Evolutionary conservation across 1,140 invertebrate genomes (phyloP), one percentile per base, ranked within the genome.

Genomic region (Penaeus japonicus): DNA sequence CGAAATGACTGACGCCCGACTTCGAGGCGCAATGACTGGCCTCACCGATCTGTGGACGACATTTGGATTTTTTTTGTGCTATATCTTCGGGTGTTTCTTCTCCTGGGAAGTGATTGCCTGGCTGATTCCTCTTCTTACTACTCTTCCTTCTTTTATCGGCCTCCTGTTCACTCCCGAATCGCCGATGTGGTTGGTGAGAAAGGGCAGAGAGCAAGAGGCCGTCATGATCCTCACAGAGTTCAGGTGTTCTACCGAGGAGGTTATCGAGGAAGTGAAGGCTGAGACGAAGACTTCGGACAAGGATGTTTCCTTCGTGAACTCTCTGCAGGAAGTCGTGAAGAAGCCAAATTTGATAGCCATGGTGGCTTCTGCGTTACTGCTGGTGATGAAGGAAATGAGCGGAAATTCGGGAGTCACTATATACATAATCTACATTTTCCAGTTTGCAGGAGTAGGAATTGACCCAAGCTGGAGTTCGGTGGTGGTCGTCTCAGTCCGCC

Each of bases 391-490:
- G 39, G 83, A 84, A 55, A n/a, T 77, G 17, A 39, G 22, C 54
- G 83, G 83, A 27, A 4, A 54, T 24, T 5, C 65, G 2, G 83
- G 53, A 20, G 22, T 84, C 10, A n/a, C n/a, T 17, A 75, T 75
- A 54, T 84, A 84, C 18, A 53, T 84, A 4, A 65, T 84, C 4
- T 32, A 39, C 12, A 75, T 84, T 54, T 84, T 84, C 83, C 62
- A 75, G 39, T 17, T 30, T 12, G 65, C 83, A 20, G 83, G 70
- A 4, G 70, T 84, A 5, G 83, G 70, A 22, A 20, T 54, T 0
- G 39, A 84, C 83, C 83, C 83, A 17, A 65, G 20, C 22, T 84
- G 62, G 83, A 84, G 65, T 35, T 84, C 83, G 22, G n/a, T 55
- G n/a, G 18, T 75, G 15, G 83, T 84, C 2, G 65, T 65, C 15